Evolutionary conservation across 2,113 vertebrate species (phyloP).

Genomic region (Sarotherodon lohbergeri): DNA sequence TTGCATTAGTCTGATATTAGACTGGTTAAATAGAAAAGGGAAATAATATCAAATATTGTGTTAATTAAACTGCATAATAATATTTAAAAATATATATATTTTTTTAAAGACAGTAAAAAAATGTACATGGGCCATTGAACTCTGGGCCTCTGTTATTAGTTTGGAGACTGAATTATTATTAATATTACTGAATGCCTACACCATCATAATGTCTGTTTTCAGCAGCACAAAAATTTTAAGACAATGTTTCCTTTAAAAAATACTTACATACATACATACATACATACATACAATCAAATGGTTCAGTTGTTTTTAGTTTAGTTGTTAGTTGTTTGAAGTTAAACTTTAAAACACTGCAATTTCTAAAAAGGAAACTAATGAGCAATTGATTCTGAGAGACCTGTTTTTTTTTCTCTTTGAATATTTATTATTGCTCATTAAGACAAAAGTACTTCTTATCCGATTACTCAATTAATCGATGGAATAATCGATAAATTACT

Average conservation of each 20-base stretch:
- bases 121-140: neutral
- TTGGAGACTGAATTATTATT: neutral
- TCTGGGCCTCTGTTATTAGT: neutral
- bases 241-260: neutral
- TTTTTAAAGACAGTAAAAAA: neutral
- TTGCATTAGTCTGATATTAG: too few relatives aligned
- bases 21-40: too few relatives aligned
- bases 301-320: neutral
- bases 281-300: neutral
- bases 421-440: neutral
- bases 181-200: neutral
- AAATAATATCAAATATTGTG: too few relatives aligned
- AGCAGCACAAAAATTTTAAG: neutral
- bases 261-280: too few relatives aligned
- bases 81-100: too few relatives aligned
- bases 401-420: neutral
- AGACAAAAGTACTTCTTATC: neutral
- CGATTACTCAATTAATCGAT: neutral
- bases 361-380: neutral
- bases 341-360: neutral
- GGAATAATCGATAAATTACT: neutral
- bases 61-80: too few relatives aligned
- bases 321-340: neutral
- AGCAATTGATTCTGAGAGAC: neutral
- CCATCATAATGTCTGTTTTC: neutral